These are phyloP conservation scores for Euplexia lucipara DNA, from an alignment of 2,888 invertebrate genomes.

Conservation along the genomic window DNA sequence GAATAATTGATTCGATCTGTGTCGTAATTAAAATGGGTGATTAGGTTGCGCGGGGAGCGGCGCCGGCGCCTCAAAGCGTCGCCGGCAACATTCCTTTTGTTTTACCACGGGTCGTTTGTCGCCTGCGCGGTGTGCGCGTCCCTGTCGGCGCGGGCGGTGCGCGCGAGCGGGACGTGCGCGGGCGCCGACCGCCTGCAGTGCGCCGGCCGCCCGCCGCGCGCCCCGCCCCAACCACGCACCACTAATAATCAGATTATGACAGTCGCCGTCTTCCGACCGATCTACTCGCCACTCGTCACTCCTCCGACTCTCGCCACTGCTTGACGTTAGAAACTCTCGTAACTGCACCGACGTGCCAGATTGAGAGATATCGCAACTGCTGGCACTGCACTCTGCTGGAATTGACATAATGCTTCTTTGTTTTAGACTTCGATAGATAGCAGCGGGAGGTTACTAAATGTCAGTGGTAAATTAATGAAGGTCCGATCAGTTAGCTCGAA, in stretches of 20 bases:
- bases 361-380: conserved; percentile 66
- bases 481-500: conserved; percentile 53
- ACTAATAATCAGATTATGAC: conserved; percentile 91
- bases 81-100: conserved; percentile 91
- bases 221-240: conserved; percentile 85
- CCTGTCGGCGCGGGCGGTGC: conserved; percentile 64
- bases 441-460: conserved; percentile 68
- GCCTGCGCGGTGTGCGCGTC: conserved; percentile 81
- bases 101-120: conserved; percentile 91
- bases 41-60: conserved; percentile 88
- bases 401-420: conserved; percentile 75
- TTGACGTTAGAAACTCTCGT: conserved; percentile 51
- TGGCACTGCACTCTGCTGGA: conserved; percentile 49
- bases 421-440: conserved; percentile 65
- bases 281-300: conserved; percentile 79
- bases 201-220: conserved; percentile 87
- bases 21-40: conserved; percentile 91
- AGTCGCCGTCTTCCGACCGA: conserved; percentile 82
- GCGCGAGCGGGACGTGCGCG: conserved; percentile 80
- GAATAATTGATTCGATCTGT: conserved; percentile 91
- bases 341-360: conserved; percentile 60
- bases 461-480: conserved; percentile 62
- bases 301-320: conserved; percentile 78
- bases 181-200: conserved; percentile 89
- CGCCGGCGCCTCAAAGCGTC: conserved; percentile 91